Base-by-base conservation (phyloP, 2,113 vertebrate genomes). In the Perognathus longimembris region DNA sequence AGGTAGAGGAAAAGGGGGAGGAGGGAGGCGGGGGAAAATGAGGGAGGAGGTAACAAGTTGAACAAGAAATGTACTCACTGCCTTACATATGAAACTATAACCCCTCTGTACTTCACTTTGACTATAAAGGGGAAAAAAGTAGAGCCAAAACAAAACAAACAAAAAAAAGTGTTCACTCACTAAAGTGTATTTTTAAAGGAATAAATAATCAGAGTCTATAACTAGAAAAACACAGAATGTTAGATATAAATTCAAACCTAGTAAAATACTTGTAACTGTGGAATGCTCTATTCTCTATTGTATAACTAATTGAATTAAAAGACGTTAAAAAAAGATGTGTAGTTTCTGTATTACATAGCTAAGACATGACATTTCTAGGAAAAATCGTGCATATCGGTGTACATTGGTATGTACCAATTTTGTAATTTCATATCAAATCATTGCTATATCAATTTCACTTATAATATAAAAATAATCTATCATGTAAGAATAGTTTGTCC, bases 241-340 rank as follows among this genome's bases (percentile, higher is more conserved):
- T 73, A 18, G n/a, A 42, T 64, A 1, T 91, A 74, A 92, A 7
- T 4, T 77, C 45, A 95, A 76, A 79, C 5, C 85, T 50, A 83
- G 88, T 54, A 69, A 66, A 71, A 11, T 66, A 69, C 40, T 12
- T 63, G 11, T 32, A 64, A 76, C 5, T 40, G 28, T 30, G 15
- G 17, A 54, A 34, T 8, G 10, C 26, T 90, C 81, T 90, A 59
- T 94, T 86, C 15, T 83, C 15, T 61, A 45, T 36, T 71, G 6
- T 79, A 71, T 92, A 84, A 6, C 18, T 90, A 82, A 34, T 75
- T 88, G 15, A 85, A 70, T 94, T 11, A 21, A 93, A 83, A 80
- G 24, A 4, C 1, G 20, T n/a, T n/a, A n/a, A n/a, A n/a, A n/a
- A n/a, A n/a, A n/a, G n/a, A n/a, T n/a, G n/a, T 6, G 3, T 91